These are phyloP conservation scores for Loxodonta africana DNA, from an alignment of 2,113 vertebrate genomes.

Conservation along the genomic window DNA sequence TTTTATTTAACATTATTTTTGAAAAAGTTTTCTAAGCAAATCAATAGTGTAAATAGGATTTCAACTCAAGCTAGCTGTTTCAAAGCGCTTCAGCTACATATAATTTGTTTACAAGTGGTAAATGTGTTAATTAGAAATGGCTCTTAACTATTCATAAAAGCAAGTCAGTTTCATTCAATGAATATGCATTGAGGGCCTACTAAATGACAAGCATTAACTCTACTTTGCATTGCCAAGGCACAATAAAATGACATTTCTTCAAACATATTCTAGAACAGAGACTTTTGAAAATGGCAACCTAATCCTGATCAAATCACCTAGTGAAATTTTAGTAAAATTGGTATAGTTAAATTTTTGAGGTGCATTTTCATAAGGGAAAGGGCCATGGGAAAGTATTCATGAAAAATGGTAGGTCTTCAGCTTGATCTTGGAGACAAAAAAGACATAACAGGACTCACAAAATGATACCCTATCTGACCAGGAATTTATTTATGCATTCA, in stretches of 20 bases:
- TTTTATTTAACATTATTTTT: background rate
- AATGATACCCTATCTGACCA: background rate
- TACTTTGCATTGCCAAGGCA: background rate
- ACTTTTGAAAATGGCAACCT: background rate
- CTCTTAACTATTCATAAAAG: background rate
- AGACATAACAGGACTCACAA: background rate
- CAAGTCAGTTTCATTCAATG: background rate
- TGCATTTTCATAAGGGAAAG: background rate
- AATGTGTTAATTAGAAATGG: background rate
- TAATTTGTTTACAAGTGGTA: constrained; percentile 22
- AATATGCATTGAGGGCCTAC: background rate
- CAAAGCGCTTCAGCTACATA: background rate
- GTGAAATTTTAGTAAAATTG: background rate
- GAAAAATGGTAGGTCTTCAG: background rate
- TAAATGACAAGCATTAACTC: background rate
- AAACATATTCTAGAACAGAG: background rate
- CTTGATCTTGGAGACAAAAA: background rate
- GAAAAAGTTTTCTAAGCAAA: constrained; percentile 20
- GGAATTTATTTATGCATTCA: background rate
- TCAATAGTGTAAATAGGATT: background rate
- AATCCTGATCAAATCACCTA: background rate
- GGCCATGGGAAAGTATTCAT: background rate
- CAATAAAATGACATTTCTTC: background rate
- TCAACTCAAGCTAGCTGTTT: background rate
- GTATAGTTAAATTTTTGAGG: background rate